Percentiles rank a stretch among this genome's conserved stretches.
Conservation (phyloP, 2,888 invertebrate species). For the Palloptera scutellata region DNA sequence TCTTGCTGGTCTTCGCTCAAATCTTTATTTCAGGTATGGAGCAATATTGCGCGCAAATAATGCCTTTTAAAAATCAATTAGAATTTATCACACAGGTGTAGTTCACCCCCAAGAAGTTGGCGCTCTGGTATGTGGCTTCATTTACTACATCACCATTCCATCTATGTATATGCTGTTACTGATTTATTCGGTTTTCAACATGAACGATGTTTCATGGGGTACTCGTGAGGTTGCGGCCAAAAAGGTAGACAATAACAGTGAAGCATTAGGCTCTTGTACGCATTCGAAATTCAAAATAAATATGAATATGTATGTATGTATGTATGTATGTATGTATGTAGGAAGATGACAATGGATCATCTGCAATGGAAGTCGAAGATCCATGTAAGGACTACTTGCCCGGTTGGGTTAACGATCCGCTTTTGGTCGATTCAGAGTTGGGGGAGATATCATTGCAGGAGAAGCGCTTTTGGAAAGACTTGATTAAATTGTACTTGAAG, state of each 20-base stretch:
- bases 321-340: slow-evolving; percentile 14
- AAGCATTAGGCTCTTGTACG: neutral
- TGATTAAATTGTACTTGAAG: slow-evolving; percentile 78
- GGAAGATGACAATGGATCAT: slow-evolving; percentile 32
- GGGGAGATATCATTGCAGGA: slow-evolving; percentile 74
- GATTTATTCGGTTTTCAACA: slow-evolving; percentile 90
- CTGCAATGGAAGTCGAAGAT: slow-evolving; percentile 26
- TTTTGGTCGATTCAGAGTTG: slow-evolving; percentile 72
- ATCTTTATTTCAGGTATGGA: slow-evolving; percentile 70
- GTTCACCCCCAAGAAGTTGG: slow-evolving; percentile 82
- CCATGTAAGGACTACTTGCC: slow-evolving; percentile 49
- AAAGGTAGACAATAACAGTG: slow-evolving; percentile 34
- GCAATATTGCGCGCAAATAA: neutral
- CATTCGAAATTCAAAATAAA: too few relatives aligned
- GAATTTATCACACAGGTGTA: slow-evolving; percentile 63
- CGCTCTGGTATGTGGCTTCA: slow-evolving; percentile 77
- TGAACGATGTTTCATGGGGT: slow-evolving; percentile 95
- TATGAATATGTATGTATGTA: neutral
- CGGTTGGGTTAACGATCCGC: slow-evolving; percentile 76
- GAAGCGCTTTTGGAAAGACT: slow-evolving; percentile 78
- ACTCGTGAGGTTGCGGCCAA: slow-evolving; percentile 78
- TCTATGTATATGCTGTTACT: slow-evolving; percentile 94
- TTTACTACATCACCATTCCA: slow-evolving; percentile 92
- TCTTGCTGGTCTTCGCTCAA: slow-evolving; percentile 76
- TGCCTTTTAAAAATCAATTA: neutral